Evolutionary conservation across 2,797 vertebrate species (phyloP), one percentile per base, ranked within the genome.

Genomic region (Protonibea diacanthus): DNA sequence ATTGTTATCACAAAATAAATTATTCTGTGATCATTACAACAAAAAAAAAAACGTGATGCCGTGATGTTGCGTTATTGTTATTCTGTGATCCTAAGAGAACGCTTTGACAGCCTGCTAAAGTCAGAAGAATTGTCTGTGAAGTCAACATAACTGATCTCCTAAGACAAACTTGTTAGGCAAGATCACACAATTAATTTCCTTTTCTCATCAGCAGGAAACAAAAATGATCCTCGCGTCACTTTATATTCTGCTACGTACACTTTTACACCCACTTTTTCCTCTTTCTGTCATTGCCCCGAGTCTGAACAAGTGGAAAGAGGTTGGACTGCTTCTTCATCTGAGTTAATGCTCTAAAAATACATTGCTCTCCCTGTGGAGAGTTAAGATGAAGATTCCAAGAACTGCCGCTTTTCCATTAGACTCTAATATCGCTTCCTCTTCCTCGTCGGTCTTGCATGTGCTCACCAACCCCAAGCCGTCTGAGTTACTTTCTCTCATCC

Each of bases 281-380:
- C 71, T 78, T 65, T 76, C 56, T 79, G 55, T 71, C 56, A 51
- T 59, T 51, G 47, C 52, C 77, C 67, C 55, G 33, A 7, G 67
- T 80, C 71, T 83, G 56, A 80, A 78, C 3, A 11, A 75, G 74
- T 70, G 58, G 44, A 71, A 82, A 64, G 66, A 89, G 80, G 81
- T 82, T 87, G 83, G 42, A 70, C 75, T 48, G 68, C 66, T 86
- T 77, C 78, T 86, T 77, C 78, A 72, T 87, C 71, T 75, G 71
- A 82, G 71, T 67, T 62, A 53, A 74, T 10, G 44, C 77, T 88
- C 88, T 87, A 90, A 92, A 92, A 91, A 89, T 87, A 89, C 80
- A 78, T 65, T 14, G 17, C 71, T 85, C 68, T 58, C 73, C 88
- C 86, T 53, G 71, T 65, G 74, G 76, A 89, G 78, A 82, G 58